Conservation (phyloP, 2,888 invertebrate genomes). For the Chaitophorus viminalis region DNA sequence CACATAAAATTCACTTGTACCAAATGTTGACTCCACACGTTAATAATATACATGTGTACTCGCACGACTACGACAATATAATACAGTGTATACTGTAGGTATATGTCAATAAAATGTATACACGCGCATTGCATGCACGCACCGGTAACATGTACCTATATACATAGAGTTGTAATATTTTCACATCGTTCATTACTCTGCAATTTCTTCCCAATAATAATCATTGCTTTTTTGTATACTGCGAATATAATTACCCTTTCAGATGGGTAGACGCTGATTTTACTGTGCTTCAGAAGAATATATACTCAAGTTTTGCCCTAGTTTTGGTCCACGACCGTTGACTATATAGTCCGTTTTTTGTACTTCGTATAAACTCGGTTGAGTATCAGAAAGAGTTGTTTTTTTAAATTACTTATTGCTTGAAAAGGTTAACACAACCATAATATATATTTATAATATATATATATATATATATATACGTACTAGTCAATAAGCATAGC, state of each 20-base stretch:
- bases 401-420: neutral
- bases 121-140: no score
- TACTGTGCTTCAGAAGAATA: neutral
- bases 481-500: neutral
- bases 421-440: neutral
- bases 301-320: neutral
- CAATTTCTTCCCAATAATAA: neutral
- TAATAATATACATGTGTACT: neutral
- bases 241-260: neutral
- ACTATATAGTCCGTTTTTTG: neutral
- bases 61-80: no score
- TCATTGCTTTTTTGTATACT: neutral
- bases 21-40: no score
- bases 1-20: no score
- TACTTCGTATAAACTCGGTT: neutral
- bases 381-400: neutral
- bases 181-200: neutral
- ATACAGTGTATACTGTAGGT: no score
- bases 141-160: no score
- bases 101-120: no score
- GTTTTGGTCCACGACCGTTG: no score
- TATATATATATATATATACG: no score
- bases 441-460: no score
- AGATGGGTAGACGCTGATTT: neutral
- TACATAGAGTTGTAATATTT: neutral